These are phyloP conservation scores for Ellobius talpinus DNA, from an alignment of 2,113 vertebrate species.

Conservation along the genomic window DNA sequence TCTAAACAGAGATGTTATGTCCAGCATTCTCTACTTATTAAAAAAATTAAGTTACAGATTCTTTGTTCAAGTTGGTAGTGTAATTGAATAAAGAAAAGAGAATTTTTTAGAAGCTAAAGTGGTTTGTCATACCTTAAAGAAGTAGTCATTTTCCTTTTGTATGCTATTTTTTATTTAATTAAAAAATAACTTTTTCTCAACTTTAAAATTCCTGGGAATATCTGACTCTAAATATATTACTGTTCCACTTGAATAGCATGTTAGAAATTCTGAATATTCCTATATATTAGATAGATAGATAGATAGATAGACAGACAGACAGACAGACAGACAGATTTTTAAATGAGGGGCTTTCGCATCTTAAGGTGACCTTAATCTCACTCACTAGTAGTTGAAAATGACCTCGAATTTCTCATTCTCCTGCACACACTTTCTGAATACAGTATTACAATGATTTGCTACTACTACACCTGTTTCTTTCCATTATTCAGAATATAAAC, in stretches of 20 bases:
- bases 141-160: not conserved
- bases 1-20: constrained; percentile 54
- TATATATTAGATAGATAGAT: too few relatives aligned
- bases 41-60: constrained; percentile 10
- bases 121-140: not conserved
- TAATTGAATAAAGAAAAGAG: not conserved
- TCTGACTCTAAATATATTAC: not conserved
- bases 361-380: not conserved
- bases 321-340: not conserved
- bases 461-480: not conserved
- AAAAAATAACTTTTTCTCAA: not conserved
- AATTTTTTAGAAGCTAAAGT: not conserved
- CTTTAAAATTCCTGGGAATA: constrained; percentile 21
- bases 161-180: constrained; percentile 23
- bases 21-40: constrained; percentile 52
- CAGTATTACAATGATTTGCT: not conserved
- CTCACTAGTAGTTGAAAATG: not conserved
- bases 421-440: too few relatives aligned
- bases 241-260: not conserved
- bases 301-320: too few relatives aligned
- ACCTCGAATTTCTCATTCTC: not conserved
- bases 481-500: not conserved
- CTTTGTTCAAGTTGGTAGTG: constrained; percentile 18
- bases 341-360: not conserved
- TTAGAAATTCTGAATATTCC: not conserved